These are phyloP conservation scores for Luidia sarsii DNA, from an alignment of 53 echinoderm and acorn worm genomes.

Conservation along the genomic window DNA sequence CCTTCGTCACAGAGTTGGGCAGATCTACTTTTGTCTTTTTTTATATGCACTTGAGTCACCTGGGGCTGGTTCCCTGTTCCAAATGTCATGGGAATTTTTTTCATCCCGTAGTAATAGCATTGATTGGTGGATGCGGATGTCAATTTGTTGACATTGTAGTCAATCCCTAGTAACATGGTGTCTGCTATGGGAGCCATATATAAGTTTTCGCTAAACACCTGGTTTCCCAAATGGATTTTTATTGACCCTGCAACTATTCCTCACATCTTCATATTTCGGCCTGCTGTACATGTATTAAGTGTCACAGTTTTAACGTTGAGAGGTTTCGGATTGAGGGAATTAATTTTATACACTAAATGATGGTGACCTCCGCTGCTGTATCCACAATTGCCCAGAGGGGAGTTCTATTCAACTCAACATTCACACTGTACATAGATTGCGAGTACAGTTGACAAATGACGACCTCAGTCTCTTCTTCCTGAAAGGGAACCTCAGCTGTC, in stretches of 20 bases:
- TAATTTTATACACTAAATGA: conserved; percentile 31
- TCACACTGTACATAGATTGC: conserved; percentile 4
- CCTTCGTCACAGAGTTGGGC: neutral
- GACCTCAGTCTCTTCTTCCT: too few relatives aligned
- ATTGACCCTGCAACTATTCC: conserved; percentile 47
- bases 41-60: neutral
- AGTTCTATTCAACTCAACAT: neutral
- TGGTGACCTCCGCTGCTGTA: conserved; percentile 34
- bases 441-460: conserved; percentile 4
- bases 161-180: conserved; percentile 57
- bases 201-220: neutral
- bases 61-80: neutral
- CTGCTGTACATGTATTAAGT: conserved; percentile 44
- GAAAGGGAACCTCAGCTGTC: too few relatives aligned
- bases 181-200: conserved; percentile 64
- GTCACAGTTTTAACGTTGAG: conserved; percentile 9
- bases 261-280: conserved; percentile 50
- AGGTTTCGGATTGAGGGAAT: conserved; percentile 21
- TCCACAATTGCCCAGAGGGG: neutral
- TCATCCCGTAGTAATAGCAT: neutral
- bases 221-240: conserved; percentile 12
- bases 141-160: conserved; percentile 19
- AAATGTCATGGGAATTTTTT: conserved; percentile 3
- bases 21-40: conserved; percentile 3
- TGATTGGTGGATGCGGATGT: conserved; percentile 7